Percentiles rank a stretch among this genome's conserved stretches.
phyloP scores from a whole-genome alignment of 2,888 invertebrate genomes.

The Rhorus exstirpatorius region DNA sequence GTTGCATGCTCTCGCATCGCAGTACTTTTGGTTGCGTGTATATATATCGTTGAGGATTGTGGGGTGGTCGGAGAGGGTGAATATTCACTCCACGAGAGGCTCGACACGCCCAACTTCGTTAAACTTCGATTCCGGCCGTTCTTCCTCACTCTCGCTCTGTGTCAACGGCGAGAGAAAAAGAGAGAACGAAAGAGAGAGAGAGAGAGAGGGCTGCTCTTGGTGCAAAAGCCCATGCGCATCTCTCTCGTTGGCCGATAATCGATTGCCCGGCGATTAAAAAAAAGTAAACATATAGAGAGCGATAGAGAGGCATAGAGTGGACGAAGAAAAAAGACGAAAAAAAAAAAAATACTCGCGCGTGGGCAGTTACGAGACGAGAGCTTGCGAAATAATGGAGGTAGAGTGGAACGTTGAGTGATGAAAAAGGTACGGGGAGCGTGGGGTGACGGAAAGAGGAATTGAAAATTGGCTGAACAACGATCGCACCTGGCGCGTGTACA shows the following conservation, averaged over 20 bases:
- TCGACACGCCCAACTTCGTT: constrained; percentile 81
- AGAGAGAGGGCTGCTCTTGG: constrained; percentile 20
- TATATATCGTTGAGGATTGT: constrained; percentile 22
- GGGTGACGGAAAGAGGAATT: constrained; percentile 34
- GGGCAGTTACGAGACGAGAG: constrained; percentile 63
- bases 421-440: constrained; percentile 38
- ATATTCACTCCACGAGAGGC: constrained; percentile 63
- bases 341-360: constrained; percentile 50
- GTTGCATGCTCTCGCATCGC: constrained; percentile 49
- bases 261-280: constrained; percentile 80
- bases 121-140: constrained; percentile 82
- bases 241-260: constrained; percentile 80
- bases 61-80: constrained; percentile 48
- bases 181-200: constrained; percentile 19
- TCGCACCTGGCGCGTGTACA: constrained; percentile 61
- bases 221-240: constrained; percentile 62
- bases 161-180: constrained; percentile 23
- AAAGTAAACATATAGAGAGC: constrained; percentile 76
- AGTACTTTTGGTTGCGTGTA: constrained; percentile 29
- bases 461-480: constrained; percentile 70
- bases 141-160: constrained; percentile 69
- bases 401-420: constrained; percentile 42
- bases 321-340: constrained; percentile 38
- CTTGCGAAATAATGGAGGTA: constrained; percentile 62
- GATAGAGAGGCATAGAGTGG: constrained; percentile 5